Conservation (phyloP, 92 coral and sea anemone genomes). For the Heteractis magnifica region DNA sequence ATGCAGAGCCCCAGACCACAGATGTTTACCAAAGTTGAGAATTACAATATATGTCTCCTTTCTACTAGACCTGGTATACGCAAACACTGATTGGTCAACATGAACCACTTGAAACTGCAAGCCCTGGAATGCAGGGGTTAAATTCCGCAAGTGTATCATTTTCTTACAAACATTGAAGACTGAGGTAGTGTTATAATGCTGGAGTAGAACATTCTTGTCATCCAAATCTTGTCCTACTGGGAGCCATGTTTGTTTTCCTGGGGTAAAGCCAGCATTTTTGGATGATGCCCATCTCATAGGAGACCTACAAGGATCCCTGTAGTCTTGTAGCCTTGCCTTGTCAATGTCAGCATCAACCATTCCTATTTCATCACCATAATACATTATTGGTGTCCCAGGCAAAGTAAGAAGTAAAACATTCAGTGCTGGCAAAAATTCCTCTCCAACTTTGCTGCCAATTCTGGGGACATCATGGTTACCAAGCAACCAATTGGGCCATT, state of each 20-base stretch:
- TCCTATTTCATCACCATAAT: conserved; percentile 96
- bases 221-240: conserved; percentile 45
- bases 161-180: conserved; percentile 52
- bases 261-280: conserved; percentile 57
- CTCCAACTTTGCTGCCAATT: conserved; percentile 66
- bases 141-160: conserved; percentile 55
- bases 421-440: conserved; percentile 56
- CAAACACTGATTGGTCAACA: conserved; percentile 57
- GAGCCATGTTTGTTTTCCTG: conserved; percentile 51
- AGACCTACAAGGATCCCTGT: conserved; percentile 69
- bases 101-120: conserved; percentile 56
- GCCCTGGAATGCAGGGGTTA: conserved; percentile 48
- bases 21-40: conserved; percentile 69
- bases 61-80: conserved; percentile 54
- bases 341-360: conserved; percentile 65
- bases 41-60: conserved; percentile 45
- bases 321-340: conserved; percentile 33
- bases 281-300: conserved; percentile 72
- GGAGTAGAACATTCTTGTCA: conserved; percentile 54
- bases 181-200: conserved; percentile 51
- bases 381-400: conserved; percentile 88
- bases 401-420: conserved; percentile 72
- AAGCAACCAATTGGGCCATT: conserved; percentile 92
- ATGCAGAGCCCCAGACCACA: conserved; percentile 44
- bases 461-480: conserved; percentile 82